These are phyloP conservation scores for Cerastis rubricosa DNA, from an alignment of 2,888 invertebrate species.

Conservation along the genomic window DNA sequence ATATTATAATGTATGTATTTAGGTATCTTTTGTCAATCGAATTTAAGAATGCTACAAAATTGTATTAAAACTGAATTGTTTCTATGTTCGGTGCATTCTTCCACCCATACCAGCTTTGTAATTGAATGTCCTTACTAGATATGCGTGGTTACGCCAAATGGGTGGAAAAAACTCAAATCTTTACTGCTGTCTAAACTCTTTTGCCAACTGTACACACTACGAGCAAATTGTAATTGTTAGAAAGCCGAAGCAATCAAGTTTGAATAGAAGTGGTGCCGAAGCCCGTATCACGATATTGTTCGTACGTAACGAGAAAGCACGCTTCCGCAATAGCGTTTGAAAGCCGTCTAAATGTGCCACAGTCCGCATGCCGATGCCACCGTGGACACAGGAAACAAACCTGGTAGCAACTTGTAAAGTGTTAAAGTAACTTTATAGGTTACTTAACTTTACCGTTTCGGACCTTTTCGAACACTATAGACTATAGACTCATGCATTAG, in stretches of 20 bases:
- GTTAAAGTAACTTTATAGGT: neutral
- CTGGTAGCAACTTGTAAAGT: neutral
- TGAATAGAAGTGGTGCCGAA: slow-evolving; percentile 23
- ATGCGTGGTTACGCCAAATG: neutral
- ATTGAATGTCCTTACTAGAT: neutral
- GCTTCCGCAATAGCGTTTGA: slow-evolving; percentile 36
- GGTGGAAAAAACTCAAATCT: neutral
- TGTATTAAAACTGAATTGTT: neutral
- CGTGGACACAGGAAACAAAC: neutral
- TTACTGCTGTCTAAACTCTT: neutral
- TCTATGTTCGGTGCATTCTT: neutral
- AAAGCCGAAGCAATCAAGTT: slow-evolving; percentile 25
- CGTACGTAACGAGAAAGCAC: slow-evolving; percentile 26
- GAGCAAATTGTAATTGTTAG: slow-evolving; percentile 13
- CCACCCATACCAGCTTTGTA: neutral
- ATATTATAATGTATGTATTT: no score
- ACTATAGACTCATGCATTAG: neutral
- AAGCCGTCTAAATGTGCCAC: slow-evolving; percentile 4
- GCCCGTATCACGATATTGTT: slow-evolving; percentile 3
- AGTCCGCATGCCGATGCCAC: neutral
- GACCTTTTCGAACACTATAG: neutral
- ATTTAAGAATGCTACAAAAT: neutral
- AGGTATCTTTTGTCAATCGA: neutral
- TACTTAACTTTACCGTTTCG: neutral
- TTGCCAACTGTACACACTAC: neutral